These are phyloP conservation scores for Cottoperca gobio DNA, from an alignment of 2,797 vertebrate genomes.

Conservation along the genomic window DNA sequence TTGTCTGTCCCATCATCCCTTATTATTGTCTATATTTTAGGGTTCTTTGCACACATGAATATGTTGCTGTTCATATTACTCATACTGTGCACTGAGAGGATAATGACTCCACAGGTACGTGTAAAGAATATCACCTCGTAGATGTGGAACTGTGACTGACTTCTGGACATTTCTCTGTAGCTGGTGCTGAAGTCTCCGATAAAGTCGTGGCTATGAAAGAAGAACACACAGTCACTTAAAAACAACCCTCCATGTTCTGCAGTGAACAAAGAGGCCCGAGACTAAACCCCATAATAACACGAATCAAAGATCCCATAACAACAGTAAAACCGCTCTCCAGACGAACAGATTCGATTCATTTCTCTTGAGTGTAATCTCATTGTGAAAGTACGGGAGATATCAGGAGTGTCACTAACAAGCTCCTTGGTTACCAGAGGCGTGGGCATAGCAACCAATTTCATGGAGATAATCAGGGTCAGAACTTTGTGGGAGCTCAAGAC, in stretches of 20 bases:
- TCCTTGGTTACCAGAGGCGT: conserved; percentile 33
- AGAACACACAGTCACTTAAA: conserved; percentile 20
- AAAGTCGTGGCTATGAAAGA: conserved; percentile 91
- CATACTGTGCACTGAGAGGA: not conserved
- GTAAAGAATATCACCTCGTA: conserved; percentile 89
- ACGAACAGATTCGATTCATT: not conserved
- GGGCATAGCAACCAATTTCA: conserved; percentile 34
- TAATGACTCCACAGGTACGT: not conserved
- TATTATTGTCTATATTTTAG: too few species aligned
- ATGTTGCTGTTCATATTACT: too few species aligned
- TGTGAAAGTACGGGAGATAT: conserved; percentile 3
- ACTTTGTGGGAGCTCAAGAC: conserved; percentile 34
- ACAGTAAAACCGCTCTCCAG: not conserved
- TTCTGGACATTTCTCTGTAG: conserved; percentile 95
- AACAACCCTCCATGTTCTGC: not conserved
- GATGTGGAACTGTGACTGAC: conserved; percentile 95
- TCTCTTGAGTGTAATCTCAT: not conserved
- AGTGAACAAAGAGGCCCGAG: not conserved
- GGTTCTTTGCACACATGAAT: too few species aligned
- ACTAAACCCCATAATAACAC: not conserved
- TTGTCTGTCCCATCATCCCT: too few species aligned
- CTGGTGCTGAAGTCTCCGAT: conserved; percentile 99
- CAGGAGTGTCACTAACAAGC: conserved; percentile 25
- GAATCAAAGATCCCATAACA: not conserved
- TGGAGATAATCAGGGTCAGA: conserved; percentile 50